phyloP scores from a whole-genome alignment of 2,888 invertebrate genomes.

The Myathropa florea region DNA sequence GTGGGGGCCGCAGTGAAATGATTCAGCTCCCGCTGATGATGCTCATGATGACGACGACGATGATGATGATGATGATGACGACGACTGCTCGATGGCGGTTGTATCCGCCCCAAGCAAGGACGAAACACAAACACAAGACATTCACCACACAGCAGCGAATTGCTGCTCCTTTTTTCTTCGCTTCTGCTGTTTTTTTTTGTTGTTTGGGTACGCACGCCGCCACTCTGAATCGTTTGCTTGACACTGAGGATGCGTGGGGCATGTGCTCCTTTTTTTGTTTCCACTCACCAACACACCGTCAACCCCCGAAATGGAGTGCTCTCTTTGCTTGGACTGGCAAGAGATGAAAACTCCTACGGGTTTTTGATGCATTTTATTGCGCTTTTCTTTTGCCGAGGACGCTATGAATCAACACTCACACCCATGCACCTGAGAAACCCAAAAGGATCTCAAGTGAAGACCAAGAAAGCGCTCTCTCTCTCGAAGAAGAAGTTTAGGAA shows the following conservation, averaged over 20 bases:
- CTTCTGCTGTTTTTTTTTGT: constrained; percentile 47
- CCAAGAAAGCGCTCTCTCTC: not conserved
- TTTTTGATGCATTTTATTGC: constrained; percentile 34
- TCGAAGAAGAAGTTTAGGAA: not conserved
- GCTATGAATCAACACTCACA: not conserved
- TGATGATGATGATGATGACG: not conserved
- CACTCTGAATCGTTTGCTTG: not conserved
- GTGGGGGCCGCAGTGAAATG: not conserved
- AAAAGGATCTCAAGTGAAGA: not conserved
- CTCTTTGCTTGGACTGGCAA: not conserved
- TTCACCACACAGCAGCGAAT: constrained; percentile 52
- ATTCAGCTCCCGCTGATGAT: not conserved
- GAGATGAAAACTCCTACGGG: constrained; percentile 19
- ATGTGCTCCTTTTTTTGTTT: not conserved
- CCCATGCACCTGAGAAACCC: not conserved
- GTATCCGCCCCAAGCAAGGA: constrained; percentile 71
- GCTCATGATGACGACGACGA: not conserved
- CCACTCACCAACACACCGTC: not conserved
- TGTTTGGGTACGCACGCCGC: constrained; percentile 24
- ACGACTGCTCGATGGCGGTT: constrained; percentile 56
- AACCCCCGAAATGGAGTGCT: not conserved
- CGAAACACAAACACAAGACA: constrained; percentile 69
- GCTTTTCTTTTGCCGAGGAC: constrained; percentile 35
- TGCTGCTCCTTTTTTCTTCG: too few relatives aligned
- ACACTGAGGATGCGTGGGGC: not conserved